These are phyloP conservation scores for Otis tarda DNA, from an alignment of 2,113 vertebrate species.

Conservation along the genomic window DNA sequence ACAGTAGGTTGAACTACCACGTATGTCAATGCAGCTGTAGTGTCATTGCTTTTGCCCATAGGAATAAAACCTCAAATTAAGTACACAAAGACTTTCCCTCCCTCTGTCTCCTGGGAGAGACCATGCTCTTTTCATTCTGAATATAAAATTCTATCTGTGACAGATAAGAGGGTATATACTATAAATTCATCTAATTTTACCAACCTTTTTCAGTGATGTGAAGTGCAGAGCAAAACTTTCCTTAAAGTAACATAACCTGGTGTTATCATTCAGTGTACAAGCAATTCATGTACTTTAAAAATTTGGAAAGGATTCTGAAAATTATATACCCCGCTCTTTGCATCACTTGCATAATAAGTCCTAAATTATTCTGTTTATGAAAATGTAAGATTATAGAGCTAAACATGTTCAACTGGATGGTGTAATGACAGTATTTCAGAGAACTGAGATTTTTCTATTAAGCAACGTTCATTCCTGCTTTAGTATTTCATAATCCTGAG, in stretches of 20 bases:
- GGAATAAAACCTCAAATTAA: neutral
- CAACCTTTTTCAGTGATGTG: neutral
- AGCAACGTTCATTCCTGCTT: neutral
- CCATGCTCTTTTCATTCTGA: neutral
- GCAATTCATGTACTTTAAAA: neutral
- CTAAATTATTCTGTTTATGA: neutral
- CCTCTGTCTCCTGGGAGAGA: neutral
- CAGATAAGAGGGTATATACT: neutral
- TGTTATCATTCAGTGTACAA: neutral
- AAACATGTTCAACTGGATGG: neutral
- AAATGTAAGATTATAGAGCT: neutral
- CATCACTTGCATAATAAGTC: neutral
- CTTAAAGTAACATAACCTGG: neutral
- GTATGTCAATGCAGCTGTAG: neutral
- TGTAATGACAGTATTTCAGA: neutral
- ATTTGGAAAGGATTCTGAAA: neutral
- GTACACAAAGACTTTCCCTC: neutral
- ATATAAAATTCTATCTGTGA: neutral
- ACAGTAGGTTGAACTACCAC: neutral
- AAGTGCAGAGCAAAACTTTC: neutral
- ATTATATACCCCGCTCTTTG: neutral
- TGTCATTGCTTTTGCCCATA: neutral
- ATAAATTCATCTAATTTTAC: neutral
- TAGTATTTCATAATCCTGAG: neutral
- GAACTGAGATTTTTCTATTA: neutral